A percentile compares a stretch with the other conserved stretches of the same genome.
These are phyloP conservation scores for Drosophila affinis DNA, from an alignment of 2,888 invertebrate species.

Conservation along the genomic window DNA sequence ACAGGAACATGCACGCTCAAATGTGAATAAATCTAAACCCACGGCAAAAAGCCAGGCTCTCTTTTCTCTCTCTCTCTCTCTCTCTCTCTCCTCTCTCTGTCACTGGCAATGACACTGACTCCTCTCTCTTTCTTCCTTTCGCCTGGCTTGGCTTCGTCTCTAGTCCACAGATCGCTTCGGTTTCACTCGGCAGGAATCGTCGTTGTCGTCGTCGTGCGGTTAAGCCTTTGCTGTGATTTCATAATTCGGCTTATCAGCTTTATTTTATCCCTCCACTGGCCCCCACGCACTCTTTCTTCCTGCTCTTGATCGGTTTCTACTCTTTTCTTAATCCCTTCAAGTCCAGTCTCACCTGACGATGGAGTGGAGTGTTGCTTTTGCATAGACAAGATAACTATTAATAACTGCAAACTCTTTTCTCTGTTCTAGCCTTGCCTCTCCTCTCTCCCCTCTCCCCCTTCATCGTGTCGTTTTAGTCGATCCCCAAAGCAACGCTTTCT, in stretches of 20 bases:
- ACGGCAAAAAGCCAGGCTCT: neutral
- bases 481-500: neutral
- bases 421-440: neutral
- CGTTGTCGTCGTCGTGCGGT: constrained; percentile 3
- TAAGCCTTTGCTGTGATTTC: constrained; percentile 59
- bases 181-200: constrained; percentile 3
- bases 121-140: neutral
- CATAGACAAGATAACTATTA: neutral
- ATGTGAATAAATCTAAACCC: constrained; percentile 13
- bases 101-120: too few relatives aligned
- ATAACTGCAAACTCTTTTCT: neutral
- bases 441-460: neutral
- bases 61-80: neutral
- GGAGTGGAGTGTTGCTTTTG: neutral
- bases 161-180: neutral
- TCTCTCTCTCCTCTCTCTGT: too few relatives aligned
- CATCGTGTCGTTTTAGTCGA: too few relatives aligned
- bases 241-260: constrained; percentile 62
- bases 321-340: constrained; percentile 22
- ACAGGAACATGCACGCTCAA: constrained; percentile 17
- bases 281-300: constrained; percentile 9
- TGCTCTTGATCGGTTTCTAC: constrained; percentile 22
- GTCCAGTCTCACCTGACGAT: neutral
- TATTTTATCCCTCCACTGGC: constrained; percentile 21
- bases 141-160: neutral